phyloP scores from a whole-genome alignment of 1,140 invertebrate species.

The Notospermus geniculatus region DNA sequence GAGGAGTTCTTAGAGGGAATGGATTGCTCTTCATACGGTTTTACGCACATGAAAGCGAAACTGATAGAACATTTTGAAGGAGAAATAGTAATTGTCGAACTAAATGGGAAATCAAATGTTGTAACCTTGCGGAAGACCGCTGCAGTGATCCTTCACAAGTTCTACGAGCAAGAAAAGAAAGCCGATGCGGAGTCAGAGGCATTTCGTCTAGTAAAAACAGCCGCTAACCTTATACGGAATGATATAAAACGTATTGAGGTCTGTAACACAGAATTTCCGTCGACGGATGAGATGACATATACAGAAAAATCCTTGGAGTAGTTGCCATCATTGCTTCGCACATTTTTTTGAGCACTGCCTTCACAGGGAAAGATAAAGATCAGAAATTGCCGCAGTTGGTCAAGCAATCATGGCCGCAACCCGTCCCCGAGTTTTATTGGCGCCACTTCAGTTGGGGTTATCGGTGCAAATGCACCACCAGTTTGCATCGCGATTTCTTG shows the following conservation, averaged over 20 bases:
- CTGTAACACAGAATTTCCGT: neutral
- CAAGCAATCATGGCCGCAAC: conserved; percentile 32
- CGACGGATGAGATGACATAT: conserved; percentile 2
- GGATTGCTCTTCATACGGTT: too few relatives aligned
- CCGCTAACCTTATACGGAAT: too few relatives aligned
- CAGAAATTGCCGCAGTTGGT: conserved; percentile 25
- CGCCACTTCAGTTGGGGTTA: conserved; percentile 31
- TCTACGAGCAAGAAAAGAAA: conserved; percentile 9
- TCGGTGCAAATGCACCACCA: conserved; percentile 26
- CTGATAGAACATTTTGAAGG: conserved; percentile 23
- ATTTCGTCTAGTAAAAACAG: neutral
- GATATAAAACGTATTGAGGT: too few relatives aligned
- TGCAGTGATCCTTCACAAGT: conserved; percentile 15
- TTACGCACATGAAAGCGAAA: conserved; percentile 27
- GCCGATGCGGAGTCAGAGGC: conserved; percentile 1
- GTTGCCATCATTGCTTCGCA: conserved; percentile 6
- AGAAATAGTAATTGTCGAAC: conserved; percentile 19
- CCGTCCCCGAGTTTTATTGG: conserved; percentile 27
- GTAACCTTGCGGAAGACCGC: conserved; percentile 19
- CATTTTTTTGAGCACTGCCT: neutral
- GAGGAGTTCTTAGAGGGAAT: too few relatives aligned
- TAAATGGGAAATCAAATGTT: conserved; percentile 19
- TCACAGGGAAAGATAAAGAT: conserved; percentile 16
- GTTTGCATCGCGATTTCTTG: conserved; percentile 28
- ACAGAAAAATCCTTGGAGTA: too few relatives aligned